A percentile compares a stretch with the other conserved stretches of the same genome.
Conservation (phyloP, 1,140 invertebrate species). For the Yoshiicerus persimilis region DNA sequence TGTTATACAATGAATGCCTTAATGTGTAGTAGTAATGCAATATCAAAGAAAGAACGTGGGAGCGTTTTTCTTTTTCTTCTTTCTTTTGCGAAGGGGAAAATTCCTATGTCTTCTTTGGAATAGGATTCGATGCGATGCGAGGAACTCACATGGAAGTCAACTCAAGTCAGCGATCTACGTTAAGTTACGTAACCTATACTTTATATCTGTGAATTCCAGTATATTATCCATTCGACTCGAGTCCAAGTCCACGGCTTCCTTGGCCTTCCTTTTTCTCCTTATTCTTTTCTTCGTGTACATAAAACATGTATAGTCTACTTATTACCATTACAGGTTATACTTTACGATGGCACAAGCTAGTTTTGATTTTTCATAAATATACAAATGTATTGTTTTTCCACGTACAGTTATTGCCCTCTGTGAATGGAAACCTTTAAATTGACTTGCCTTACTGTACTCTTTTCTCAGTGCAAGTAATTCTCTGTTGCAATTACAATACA, state of each 20-base stretch:
- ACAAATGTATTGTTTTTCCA: no score
- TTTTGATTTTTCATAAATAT: no score
- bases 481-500: background rate
- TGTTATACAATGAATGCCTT: background rate
- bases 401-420: no score
- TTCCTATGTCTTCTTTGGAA: conserved; percentile 12
- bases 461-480: no score
- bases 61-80: conserved; percentile 1
- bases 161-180: background rate
- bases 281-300: background rate
- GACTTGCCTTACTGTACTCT: no score
- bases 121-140: background rate
- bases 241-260: background rate
- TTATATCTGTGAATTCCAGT: background rate
- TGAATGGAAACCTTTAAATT: background rate
- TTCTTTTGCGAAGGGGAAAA: conserved; percentile 10
- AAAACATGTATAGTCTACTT: background rate
- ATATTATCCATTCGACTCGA: background rate
- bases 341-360: no score
- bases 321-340: no score
- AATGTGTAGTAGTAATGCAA: background rate
- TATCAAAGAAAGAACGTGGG: background rate
- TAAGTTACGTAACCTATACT: background rate
- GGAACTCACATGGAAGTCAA: background rate
- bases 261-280: background rate